These are phyloP conservation scores for Neopipo cinnamomea DNA, from an alignment of 2,113 vertebrate genomes.

Conservation along the genomic window DNA sequence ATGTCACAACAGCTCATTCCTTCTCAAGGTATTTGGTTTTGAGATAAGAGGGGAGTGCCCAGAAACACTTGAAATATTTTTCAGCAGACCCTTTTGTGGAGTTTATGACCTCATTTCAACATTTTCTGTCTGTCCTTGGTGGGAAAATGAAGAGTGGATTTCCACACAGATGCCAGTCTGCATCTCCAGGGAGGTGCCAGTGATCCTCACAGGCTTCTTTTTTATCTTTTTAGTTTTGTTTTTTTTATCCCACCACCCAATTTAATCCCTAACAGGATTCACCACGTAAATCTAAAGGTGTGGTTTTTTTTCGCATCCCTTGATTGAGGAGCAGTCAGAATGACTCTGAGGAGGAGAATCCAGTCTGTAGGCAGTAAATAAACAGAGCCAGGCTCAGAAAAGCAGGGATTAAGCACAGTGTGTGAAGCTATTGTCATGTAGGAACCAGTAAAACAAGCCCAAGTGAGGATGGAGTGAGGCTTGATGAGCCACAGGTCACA, in stretches of 20 bases:
- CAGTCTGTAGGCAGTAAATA: neutral
- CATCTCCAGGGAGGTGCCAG: neutral
- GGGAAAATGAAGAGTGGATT: neutral
- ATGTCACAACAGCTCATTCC: neutral
- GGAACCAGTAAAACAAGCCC: neutral
- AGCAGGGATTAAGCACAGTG: neutral
- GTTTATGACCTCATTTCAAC: neutral
- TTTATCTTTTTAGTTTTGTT: neutral
- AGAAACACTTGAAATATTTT: neutral
- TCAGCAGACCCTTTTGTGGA: neutral
- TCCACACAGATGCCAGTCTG: neutral
- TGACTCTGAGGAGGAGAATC: neutral
- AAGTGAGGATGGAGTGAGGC: neutral
- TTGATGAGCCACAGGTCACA: neutral
- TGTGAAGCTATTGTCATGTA: neutral
- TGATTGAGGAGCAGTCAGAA: neutral
- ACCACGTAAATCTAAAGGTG: too few species aligned
- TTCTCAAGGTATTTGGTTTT: neutral
- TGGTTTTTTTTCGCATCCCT: neutral
- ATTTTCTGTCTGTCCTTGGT: neutral
- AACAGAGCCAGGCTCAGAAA: neutral
- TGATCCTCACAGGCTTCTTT: neutral
- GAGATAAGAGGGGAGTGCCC: constrained; percentile 29
- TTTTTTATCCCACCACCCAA: neutral
- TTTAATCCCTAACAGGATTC: neutral